A percentile compares a stretch with the other conserved stretches of the same genome.
Evolutionary conservation across 2,113 vertebrate species (phyloP).

Genomic region (Trinectes maculatus): DNA sequence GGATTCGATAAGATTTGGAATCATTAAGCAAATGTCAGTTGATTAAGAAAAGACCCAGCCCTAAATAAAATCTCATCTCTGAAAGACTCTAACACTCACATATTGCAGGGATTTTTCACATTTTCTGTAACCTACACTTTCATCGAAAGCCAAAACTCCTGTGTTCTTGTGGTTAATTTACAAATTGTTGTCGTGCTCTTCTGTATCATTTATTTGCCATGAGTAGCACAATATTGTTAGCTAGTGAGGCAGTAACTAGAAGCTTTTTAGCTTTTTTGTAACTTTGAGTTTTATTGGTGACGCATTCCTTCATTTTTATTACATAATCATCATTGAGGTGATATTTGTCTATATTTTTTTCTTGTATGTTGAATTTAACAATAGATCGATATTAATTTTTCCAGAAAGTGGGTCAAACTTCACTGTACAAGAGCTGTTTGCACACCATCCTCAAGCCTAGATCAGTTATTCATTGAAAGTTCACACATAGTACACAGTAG

Average conservation of each 20-base stretch:
- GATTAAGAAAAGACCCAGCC: constrained; percentile 37
- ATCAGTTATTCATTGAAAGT: constrained; percentile 52
- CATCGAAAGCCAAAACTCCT: constrained; percentile 59
- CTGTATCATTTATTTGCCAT: constrained; percentile 45
- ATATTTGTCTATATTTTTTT: constrained; percentile 41
- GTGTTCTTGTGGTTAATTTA: constrained; percentile 55
- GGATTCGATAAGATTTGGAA: constrained; percentile 46
- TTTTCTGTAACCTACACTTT: constrained; percentile 43
- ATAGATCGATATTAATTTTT: constrained; percentile 51
- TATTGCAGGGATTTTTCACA: constrained; percentile 68
- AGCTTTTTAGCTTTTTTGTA: constrained; percentile 46
- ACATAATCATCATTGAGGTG: constrained; percentile 30
- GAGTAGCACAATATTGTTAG: constrained; percentile 62
- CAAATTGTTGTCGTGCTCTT: constrained; percentile 43
- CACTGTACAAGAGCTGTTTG: constrained; percentile 63
- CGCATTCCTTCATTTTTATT: constrained; percentile 65
- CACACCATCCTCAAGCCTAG: constrained; percentile 52
- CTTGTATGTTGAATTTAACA: constrained; percentile 39
- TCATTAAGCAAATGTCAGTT: constrained; percentile 41
- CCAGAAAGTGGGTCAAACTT: constrained; percentile 51
- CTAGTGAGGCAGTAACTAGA: constrained; percentile 54
- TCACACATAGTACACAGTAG: constrained; percentile 68
- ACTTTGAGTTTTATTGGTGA: constrained; percentile 67
- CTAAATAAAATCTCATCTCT: constrained; percentile 41
- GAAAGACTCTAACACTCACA: constrained; percentile 50